Conservation (phyloP, 2,888 invertebrate genomes). For the Panorpa germanica region DNA sequence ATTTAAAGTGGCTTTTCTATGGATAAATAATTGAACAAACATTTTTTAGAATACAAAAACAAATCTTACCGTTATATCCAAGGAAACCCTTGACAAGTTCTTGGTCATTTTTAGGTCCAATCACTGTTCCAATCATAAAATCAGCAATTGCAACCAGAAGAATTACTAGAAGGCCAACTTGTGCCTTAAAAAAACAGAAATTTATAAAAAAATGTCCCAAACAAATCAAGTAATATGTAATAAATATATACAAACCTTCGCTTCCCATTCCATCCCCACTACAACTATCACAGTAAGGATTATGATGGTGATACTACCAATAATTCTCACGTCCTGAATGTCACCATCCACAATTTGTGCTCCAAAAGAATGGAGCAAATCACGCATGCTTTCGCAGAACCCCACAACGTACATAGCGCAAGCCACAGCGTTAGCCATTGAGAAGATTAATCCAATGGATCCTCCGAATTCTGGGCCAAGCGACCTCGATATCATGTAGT, state of each 20-base stretch:
- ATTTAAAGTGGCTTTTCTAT: no score
- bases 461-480: slow-evolving; percentile 95
- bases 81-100: slow-evolving; percentile 66
- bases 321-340: slow-evolving; percentile 56
- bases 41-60: slow-evolving; percentile 6
- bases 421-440: slow-evolving; percentile 90
- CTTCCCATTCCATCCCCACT: slow-evolving; percentile 95
- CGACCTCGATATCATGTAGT: slow-evolving; percentile 95
- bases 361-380: slow-evolving; percentile 37
- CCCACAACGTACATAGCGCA: slow-evolving; percentile 98
- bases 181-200: slow-evolving; percentile 39
- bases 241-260: slow-evolving; percentile 40
- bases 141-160: slow-evolving; percentile 71
- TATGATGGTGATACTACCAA: slow-evolving; percentile 69
- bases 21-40: slow-evolving; percentile 4
- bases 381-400: slow-evolving; percentile 78
- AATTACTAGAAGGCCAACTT: slow-evolving; percentile 66
- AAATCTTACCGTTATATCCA: slow-evolving; percentile 63
- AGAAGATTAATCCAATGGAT: slow-evolving; percentile 89
- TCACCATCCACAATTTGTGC: slow-evolving; percentile 44
- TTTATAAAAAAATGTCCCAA: neutral
- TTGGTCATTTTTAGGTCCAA: slow-evolving; percentile 57
- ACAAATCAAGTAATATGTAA: slow-evolving; percentile 1
- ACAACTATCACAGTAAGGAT: slow-evolving; percentile 73
- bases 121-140: slow-evolving; percentile 70